Conservation (phyloP, 2,888 invertebrate species). For the Pyralis farinalis region DNA sequence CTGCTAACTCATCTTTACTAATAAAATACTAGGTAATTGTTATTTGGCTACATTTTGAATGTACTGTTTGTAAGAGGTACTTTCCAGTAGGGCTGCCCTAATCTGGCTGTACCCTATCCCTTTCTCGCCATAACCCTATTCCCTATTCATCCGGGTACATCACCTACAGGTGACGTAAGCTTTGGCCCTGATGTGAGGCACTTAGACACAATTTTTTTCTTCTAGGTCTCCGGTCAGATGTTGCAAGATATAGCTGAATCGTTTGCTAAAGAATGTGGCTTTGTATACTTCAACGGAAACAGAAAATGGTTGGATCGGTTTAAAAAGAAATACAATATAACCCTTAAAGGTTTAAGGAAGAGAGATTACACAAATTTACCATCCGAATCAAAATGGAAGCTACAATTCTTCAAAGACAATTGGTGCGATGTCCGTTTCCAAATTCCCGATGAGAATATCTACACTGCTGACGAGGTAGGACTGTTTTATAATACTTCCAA, state of each 20-base stretch:
- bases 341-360: constrained; percentile 26
- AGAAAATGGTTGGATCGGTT: constrained; percentile 49
- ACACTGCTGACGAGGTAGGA: constrained; percentile 43
- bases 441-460: constrained; percentile 39
- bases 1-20: too few species aligned
- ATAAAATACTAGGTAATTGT: too few species aligned
- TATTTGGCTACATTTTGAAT: too few species aligned
- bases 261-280: constrained; percentile 40
- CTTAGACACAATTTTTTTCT: too few species aligned
- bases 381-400: constrained; percentile 41
- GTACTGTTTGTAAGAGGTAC: too few species aligned
- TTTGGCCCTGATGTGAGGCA: too few species aligned
- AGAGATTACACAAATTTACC: constrained; percentile 28
- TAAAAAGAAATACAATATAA: constrained; percentile 39
- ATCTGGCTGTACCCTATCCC: too few species aligned
- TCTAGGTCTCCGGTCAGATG: constrained; percentile 38
- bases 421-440: constrained; percentile 40
- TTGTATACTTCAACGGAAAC: constrained; percentile 42
- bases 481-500: constrained; percentile 44
- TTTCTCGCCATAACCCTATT: too few species aligned
- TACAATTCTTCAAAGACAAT: constrained; percentile 41
- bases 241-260: constrained; percentile 38
- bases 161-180: too few species aligned
- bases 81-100: too few species aligned
- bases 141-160: too few species aligned